phyloP scores from a whole-genome alignment of 2,113 vertebrate genomes.

The Pomatostomus ruficeps region DNA sequence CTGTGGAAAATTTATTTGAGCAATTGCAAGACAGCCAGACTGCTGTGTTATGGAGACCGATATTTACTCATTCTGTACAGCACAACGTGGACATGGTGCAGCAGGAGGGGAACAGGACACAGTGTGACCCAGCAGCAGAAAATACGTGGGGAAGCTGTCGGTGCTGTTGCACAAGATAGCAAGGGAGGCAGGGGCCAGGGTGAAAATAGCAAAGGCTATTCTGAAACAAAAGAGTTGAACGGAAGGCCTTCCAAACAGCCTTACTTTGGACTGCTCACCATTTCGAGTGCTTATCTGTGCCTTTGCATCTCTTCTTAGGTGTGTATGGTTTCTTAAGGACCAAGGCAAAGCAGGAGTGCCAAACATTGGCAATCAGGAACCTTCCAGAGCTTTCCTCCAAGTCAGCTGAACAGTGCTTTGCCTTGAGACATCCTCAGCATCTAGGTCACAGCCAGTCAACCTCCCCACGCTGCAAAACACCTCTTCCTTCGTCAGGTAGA shows the following conservation, averaged over 20 bases:
- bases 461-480: accelerated
- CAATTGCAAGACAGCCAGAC: neutral
- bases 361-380: neutral
- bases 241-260: neutral
- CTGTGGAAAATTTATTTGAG: neutral
- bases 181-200: accelerated
- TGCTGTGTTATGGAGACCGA: neutral
- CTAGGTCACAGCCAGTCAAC: neutral
- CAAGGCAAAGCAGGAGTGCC: neutral
- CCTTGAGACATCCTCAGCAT: neutral
- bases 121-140: neutral
- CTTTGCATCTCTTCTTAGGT: neutral
- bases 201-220: neutral
- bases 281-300: neutral
- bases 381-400: neutral
- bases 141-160: accelerated
- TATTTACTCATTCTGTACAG: accelerated
- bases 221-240: neutral
- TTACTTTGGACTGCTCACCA: neutral
- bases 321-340: neutral
- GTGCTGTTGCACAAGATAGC: neutral
- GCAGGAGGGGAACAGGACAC: neutral
- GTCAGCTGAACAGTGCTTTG: neutral
- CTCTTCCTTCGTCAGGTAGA: accelerated
- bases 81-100: accelerated